Evolutionary conservation across 2,888 invertebrate species (phyloP), one percentile per base, ranked within the genome.

Genomic region (Lutraria lutraria): DNA sequence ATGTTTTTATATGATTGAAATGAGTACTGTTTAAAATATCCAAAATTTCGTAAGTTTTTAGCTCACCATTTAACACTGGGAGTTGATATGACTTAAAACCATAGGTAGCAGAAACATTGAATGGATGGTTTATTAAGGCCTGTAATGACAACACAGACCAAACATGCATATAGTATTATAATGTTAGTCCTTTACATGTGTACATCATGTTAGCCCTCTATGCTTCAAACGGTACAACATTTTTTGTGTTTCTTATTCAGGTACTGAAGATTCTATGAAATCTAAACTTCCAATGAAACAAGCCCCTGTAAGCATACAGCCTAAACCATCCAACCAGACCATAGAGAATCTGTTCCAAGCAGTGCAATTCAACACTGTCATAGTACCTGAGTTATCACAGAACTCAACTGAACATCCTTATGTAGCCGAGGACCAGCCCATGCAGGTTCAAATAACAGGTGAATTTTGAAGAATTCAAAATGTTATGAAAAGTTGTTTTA

Each of bases 321-420:
- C 89, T 63, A 89, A 89, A 80, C 89, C 89, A 43, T 56, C 86
- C 83, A 86, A 81, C 56, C 87, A 82, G 82, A 83, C 79, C 19
- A 54, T 87, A 60, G 83, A 87, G 21, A 82, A 63, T n/a, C 25
- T 89, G 10, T 13, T 87, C n/a, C 87, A 83, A 25, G 81, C 84
- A 21, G 84, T 84, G 54, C 83, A 83, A 53, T 83, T 83, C 53
- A 83, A 83, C 34, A 72, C 83, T 21, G 83, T 83, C 31, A 60
- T 68, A 31, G 68, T 83, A 72, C 83, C 83, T 19, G 56, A 72
- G 15, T 25, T 43, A 13, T 21, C 25, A 4, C 56, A 85, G 21
- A 56, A 15, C 29, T 53, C 10, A 34, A 34, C 53, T 31, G 84
- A 72, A 25, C 76, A 84, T 6, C n/a, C 83, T 15, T 83, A 63